Conservation (phyloP, 1,140 invertebrate species). For the Scaptomyza montana region DNA sequence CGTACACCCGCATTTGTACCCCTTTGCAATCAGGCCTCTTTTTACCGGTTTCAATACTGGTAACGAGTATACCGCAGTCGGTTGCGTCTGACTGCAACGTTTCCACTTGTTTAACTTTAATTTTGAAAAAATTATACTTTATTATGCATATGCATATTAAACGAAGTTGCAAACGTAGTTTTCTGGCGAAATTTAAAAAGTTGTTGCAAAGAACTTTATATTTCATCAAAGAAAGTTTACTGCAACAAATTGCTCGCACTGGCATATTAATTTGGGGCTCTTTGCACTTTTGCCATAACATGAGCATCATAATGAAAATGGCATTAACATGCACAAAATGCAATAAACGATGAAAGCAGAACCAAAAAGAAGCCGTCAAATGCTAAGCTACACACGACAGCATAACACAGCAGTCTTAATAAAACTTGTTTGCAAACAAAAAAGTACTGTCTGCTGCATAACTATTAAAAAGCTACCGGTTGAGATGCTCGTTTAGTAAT, state of each 20-base stretch:
- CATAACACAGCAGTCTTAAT: not conserved
- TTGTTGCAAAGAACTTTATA: not conserved
- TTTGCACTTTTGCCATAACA: constrained; percentile 29
- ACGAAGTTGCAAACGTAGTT: not conserved
- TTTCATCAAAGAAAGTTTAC: constrained; percentile 2
- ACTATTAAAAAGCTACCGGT: not conserved
- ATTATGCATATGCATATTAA: too few relatives aligned
- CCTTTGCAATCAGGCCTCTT: too few relatives aligned
- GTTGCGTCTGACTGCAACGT: too few relatives aligned
- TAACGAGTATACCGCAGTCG: too few relatives aligned
- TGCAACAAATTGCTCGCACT: constrained; percentile 1
- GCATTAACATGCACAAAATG: constrained; percentile 58
- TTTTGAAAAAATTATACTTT: too few relatives aligned
- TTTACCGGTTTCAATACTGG: too few relatives aligned
- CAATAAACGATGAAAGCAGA: constrained; percentile 42
- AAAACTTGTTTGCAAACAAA: too few relatives aligned
- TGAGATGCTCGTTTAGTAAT: not conserved
- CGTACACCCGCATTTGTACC: too few relatives aligned
- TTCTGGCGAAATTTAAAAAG: not conserved
- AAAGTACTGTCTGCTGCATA: too few relatives aligned
- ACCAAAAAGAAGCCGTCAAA: constrained; percentile 27
- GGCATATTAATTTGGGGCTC: constrained; percentile 50
- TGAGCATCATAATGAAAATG: constrained; percentile 31
- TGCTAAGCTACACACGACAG: constrained; percentile 33
- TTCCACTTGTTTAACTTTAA: too few relatives aligned